phyloP scores from a whole-genome alignment of 2,113 vertebrate genomes.

The Oncorhynchus kisutch region DNA sequence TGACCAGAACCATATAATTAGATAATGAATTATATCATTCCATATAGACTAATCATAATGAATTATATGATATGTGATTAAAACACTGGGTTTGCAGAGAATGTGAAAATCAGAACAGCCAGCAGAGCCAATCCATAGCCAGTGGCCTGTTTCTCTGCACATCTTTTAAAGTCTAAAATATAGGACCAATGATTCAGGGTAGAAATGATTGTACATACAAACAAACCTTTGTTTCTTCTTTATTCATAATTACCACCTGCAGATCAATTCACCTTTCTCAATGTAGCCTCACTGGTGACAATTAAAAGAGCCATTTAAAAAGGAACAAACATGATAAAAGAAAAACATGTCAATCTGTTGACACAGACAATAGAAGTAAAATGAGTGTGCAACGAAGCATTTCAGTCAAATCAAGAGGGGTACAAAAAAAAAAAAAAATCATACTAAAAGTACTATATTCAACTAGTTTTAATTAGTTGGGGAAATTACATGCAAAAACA shows the following conservation, averaged over 20 bases:
- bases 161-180: background rate
- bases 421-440: too few relatives aligned
- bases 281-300: constrained; percentile 29
- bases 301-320: constrained; percentile 29
- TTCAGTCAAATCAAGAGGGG: constrained; percentile 27
- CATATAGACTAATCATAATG: too few relatives aligned
- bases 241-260: constrained; percentile 54
- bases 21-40: too few relatives aligned
- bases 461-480: constrained; percentile 1
- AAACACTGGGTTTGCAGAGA: too few relatives aligned
- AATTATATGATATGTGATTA: too few relatives aligned
- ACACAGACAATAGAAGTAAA: constrained; percentile 33
- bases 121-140: too few relatives aligned
- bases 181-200: background rate
- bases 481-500: constrained; percentile 13
- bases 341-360: constrained; percentile 15
- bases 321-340: constrained; percentile 42
- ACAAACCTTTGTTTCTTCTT: constrained; percentile 33
- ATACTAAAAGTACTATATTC: background rate
- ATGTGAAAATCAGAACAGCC: too few relatives aligned
- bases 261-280: constrained; percentile 39
- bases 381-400: constrained; percentile 47
- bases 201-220: background rate
- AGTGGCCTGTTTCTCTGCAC: too few relatives aligned
- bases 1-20: too few relatives aligned